Percentiles rank a stretch among this genome's conserved stretches.
Evolutionary conservation across 2,797 vertebrate genomes (phyloP).

Genomic region (Carcharodon carcharias): DNA sequence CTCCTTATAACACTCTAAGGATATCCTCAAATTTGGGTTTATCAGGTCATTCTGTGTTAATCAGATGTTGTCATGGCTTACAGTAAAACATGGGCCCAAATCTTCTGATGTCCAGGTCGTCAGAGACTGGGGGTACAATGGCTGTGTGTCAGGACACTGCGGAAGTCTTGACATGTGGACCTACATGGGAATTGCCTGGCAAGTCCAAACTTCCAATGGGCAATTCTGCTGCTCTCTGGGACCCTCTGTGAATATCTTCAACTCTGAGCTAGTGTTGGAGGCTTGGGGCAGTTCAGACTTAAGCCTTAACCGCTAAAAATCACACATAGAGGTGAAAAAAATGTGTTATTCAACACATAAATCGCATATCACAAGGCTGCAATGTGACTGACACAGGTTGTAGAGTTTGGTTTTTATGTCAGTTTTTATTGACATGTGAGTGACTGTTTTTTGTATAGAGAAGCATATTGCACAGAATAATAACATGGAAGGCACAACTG

Average conservation of each 20-base stretch:
- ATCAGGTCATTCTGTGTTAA: too few species aligned
- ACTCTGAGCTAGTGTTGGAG: too few species aligned
- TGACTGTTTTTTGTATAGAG: background rate
- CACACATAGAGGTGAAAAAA: background rate
- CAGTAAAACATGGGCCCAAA: too few species aligned
- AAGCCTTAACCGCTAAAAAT: background rate
- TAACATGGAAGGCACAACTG: background rate
- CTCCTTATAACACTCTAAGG: background rate
- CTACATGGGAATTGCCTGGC: too few species aligned
- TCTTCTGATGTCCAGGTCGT: too few species aligned
- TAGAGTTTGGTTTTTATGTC: background rate
- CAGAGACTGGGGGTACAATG: too few species aligned
- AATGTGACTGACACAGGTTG: background rate
- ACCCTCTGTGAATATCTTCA: too few species aligned
- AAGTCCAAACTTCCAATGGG: too few species aligned
- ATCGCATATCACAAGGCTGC: background rate
- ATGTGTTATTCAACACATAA: background rate
- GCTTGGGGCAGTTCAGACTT: background rate
- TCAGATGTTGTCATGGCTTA: too few species aligned
- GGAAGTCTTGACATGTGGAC: too few species aligned
- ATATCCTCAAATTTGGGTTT: background rate
- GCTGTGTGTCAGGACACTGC: too few species aligned
- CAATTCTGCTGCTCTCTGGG: too few species aligned
- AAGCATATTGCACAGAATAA: background rate
- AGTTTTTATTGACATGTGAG: background rate